Conservation (phyloP, 2,113 vertebrate genomes). For the Urocitellus parryii region DNA sequence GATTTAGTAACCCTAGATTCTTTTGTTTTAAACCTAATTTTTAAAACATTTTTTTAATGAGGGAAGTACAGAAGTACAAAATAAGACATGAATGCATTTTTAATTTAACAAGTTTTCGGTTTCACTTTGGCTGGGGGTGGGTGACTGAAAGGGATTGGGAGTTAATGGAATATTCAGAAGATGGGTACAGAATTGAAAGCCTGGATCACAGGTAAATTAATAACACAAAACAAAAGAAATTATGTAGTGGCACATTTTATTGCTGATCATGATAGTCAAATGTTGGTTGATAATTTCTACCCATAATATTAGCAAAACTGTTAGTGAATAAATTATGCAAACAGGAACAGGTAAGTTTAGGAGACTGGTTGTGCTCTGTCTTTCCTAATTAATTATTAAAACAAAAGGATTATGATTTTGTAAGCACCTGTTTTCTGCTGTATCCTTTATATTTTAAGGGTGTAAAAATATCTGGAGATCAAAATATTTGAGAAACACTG, state of each 20-base stretch:
- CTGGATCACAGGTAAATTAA: slow-evolving; percentile 27
- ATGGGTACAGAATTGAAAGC: slow-evolving; percentile 13
- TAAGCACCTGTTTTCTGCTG: background rate
- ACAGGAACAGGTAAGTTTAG: slow-evolving; percentile 17
- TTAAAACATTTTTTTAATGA: background rate
- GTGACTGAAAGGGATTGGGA: background rate
- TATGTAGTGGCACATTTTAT: background rate
- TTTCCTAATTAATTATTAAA: slow-evolving; percentile 62
- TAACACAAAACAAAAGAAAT: slow-evolving; percentile 6
- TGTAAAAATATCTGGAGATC: background rate
- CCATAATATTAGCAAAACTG: slow-evolving; percentile 32
- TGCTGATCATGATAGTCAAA: slow-evolving; percentile 25
- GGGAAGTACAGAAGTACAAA: background rate
- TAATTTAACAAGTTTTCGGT: slow-evolving; percentile 18
- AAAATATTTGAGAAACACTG: background rate
- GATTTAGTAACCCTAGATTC: background rate
- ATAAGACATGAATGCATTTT: slow-evolving; percentile 41
- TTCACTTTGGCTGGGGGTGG: background rate
- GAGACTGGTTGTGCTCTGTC: background rate
- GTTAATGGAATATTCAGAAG: slow-evolving; percentile 3
- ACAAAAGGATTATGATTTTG: background rate
- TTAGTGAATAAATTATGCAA: slow-evolving; percentile 40
- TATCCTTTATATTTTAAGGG: background rate
- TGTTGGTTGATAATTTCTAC: slow-evolving; percentile 56
- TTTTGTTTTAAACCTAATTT: slow-evolving; percentile 55